Percentiles rank a stretch among this genome's conserved stretches.
Conservation (phyloP, 1,140 invertebrate species). For the Bradysia coprophila region DNA sequence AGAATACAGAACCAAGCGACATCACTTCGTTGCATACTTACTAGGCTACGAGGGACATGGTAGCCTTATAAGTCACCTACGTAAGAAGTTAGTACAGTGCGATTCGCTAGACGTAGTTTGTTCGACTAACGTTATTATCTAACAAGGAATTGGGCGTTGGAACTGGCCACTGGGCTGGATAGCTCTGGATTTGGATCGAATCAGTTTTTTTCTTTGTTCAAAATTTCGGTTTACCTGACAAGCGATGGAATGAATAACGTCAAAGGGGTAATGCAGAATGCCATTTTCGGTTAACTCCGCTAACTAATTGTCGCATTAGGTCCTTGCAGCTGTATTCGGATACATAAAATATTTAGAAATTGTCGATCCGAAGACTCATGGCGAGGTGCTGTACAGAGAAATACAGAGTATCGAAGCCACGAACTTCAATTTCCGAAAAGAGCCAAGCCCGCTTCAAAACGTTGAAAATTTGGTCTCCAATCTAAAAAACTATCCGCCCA, state of each 20-base stretch:
- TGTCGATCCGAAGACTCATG: conserved; percentile 36
- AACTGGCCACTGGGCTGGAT: conserved; percentile 53
- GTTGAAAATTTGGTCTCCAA: conserved; percentile 57
- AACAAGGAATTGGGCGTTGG: conserved; percentile 79
- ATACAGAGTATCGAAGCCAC: conserved; percentile 45
- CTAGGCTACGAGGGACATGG: conserved; percentile 79
- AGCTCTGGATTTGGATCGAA: conserved; percentile 58
- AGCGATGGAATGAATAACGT: conserved; percentile 57
- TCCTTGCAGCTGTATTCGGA: conserved; percentile 45
- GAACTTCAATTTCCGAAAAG: conserved; percentile 47
- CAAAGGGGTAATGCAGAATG: conserved; percentile 40
- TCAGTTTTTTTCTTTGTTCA: conserved; percentile 53
- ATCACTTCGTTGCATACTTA: conserved; percentile 62
- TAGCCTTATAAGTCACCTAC: conserved; percentile 65
- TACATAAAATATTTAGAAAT: conserved; percentile 50
- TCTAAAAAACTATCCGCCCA: conserved; percentile 60
- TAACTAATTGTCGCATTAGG: too few relatives aligned
- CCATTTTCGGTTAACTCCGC: too few relatives aligned
- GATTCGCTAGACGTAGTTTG: too few relatives aligned
- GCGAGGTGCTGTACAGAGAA: conserved; percentile 21
- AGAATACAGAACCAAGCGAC: conserved; percentile 56
- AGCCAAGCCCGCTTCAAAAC: conserved; percentile 49
- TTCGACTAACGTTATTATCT: too few relatives aligned
- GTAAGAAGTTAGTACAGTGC: conserved; percentile 57
- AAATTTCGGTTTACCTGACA: conserved; percentile 54